Percentiles rank a stretch among this genome's conserved stretches.
Conservation (phyloP, 2,888 invertebrate species). For the Meteorus cinctellus region DNA sequence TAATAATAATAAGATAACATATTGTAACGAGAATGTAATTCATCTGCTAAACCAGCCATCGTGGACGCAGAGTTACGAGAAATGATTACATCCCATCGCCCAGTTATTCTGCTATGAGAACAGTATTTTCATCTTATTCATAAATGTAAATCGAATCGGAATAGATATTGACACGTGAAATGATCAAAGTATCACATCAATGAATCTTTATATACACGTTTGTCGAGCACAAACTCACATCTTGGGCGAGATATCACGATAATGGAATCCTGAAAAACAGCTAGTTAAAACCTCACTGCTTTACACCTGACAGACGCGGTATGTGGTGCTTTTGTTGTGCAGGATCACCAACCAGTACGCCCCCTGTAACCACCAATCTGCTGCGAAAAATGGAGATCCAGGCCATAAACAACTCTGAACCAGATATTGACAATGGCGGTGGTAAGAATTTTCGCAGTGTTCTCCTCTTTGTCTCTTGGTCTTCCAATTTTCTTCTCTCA, state of each 20-base stretch:
- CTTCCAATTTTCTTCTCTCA: conserved; percentile 8
- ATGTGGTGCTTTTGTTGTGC: conserved; percentile 69
- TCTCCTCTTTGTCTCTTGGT: conserved; percentile 30
- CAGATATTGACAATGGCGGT: conserved; percentile 67
- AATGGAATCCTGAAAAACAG: neutral
- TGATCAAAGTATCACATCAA: no score
- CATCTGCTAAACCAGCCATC: neutral
- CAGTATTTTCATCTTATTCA: no score
- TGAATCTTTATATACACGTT: no score
- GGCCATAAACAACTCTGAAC: conserved; percentile 68
- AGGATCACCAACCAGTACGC: conserved; percentile 69
- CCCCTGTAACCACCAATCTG: conserved; percentile 69
- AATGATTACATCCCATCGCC: no score
- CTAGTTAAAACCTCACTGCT: conserved; percentile 50
- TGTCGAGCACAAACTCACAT: no score
- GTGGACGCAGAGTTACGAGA: no score
- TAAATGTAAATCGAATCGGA: no score
- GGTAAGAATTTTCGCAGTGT: conserved; percentile 64
- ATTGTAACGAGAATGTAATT: neutral
- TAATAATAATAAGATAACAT: neutral
- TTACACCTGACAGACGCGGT: conserved; percentile 66
- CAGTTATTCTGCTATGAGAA: no score
- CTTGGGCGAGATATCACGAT: neutral
- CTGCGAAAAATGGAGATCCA: conserved; percentile 71
- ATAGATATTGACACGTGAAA: no score